Percentiles rank a stretch among this genome's conserved stretches.
phyloP scores from a whole-genome alignment of 2,888 invertebrate genomes.

The Drosophila engyochracea region DNA sequence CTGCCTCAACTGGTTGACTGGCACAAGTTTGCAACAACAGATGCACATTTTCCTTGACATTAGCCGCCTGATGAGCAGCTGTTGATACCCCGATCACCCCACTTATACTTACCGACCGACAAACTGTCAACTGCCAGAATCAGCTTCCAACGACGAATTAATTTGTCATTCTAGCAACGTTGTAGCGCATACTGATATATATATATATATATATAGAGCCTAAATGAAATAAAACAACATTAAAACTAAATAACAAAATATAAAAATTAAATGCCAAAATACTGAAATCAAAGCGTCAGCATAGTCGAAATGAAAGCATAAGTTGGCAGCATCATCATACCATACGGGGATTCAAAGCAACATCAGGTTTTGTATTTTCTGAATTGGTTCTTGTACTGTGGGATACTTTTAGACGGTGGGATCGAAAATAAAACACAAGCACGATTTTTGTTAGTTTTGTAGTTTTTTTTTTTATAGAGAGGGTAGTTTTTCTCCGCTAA shows the following conservation, averaged over 20 bases:
- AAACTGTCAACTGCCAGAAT: not conserved
- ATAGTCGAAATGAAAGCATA: conserved; percentile 44
- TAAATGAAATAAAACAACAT: conserved; percentile 1
- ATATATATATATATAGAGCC: not conserved
- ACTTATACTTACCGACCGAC: conserved; percentile 30
- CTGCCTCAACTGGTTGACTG: conserved; percentile 14
- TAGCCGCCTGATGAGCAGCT: conserved; percentile 24
- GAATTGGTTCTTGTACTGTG: conserved; percentile 8
- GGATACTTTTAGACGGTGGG: conserved; percentile 23
- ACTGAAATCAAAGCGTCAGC: conserved; percentile 42
- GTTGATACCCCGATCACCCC: not conserved
- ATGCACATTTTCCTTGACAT: conserved; percentile 34
- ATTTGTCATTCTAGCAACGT: not conserved
- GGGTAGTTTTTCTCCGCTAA: conserved; percentile 79
- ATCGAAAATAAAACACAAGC: conserved; percentile 75
- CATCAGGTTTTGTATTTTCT: conserved; percentile 25
- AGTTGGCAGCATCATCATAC: conserved; percentile 58
- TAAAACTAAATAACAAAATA: conserved; percentile 29
- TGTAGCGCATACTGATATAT: not conserved
- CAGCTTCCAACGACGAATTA: conserved; percentile 13
- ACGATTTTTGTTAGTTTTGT: conserved; percentile 55
- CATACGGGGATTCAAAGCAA: conserved; percentile 49
- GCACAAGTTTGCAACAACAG: conserved; percentile 48
- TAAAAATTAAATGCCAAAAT: conserved; percentile 22
- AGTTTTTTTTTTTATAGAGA: conserved; percentile 71